Evolutionary conservation across 1,140 invertebrate genomes (phyloP).

Genomic region (Helicoverpa zea): DNA sequence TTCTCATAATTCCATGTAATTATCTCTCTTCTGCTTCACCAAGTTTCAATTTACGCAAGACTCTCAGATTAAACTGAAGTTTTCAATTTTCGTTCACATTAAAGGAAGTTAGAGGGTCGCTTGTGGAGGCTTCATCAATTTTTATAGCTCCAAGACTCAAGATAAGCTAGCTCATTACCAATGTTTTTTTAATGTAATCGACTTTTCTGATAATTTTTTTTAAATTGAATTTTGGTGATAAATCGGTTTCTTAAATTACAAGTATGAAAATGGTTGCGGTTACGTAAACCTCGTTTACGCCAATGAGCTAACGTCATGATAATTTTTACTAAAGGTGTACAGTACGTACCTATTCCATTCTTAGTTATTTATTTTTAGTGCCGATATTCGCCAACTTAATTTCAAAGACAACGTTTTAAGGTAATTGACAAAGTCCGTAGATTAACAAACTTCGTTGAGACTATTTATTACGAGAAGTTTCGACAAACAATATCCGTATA

Average conservation of each 20-base stretch:
- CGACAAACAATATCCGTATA: no score
- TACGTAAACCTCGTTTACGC: no score
- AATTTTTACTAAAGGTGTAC: no score
- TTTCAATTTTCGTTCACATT: constrained; percentile 72
- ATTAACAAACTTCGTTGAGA: no score
- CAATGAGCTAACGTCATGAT: no score
- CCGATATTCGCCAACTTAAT: no score
- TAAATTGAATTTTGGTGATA: constrained; percentile 24
- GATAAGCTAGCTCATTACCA: constrained; percentile 68
- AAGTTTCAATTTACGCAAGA: constrained; percentile 65
- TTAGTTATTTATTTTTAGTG: no score
- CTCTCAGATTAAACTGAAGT: constrained; percentile 67
- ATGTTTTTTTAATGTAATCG: constrained; percentile 53
- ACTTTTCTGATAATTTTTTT: constrained; percentile 42
- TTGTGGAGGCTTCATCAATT: constrained; percentile 70
- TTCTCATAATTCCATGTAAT: constrained; percentile 53
- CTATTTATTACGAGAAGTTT: no score
- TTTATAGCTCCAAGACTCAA: constrained; percentile 64
- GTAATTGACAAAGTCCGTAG: no score
- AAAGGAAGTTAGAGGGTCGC: constrained; percentile 44
- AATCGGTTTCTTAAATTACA: neutral
- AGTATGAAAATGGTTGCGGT: no score
- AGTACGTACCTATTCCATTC: no score
- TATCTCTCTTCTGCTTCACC: constrained; percentile 57
- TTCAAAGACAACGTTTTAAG: neutral